phyloP scores from a whole-genome alignment of 2,888 invertebrate species.

The Stenchaetothrips biformis region DNA sequence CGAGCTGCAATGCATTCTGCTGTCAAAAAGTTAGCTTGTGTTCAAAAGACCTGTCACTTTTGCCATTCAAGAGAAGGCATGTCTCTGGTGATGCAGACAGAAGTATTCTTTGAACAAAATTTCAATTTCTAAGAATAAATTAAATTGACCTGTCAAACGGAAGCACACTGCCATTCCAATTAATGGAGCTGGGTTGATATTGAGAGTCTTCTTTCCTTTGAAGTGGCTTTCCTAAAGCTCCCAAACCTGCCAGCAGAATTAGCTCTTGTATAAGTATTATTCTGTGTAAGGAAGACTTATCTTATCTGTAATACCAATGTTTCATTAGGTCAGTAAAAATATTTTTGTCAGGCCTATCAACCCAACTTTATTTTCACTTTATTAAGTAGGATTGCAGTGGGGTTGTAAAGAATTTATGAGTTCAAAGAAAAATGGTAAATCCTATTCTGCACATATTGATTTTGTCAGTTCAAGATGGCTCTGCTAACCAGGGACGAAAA shows the following conservation, averaged over 20 bases:
- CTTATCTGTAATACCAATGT: no score
- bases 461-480: neutral
- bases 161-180: slow-evolving; percentile 14
- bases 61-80: neutral
- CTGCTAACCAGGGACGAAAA: neutral
- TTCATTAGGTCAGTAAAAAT: no score
- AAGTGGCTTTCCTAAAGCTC: neutral
- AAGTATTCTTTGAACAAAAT: neutral
- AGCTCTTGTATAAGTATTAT: no score
- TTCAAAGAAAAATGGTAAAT: no score
- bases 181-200: slow-evolving; percentile 11
- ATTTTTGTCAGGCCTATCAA: neutral
- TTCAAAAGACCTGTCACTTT: slow-evolving; percentile 10
- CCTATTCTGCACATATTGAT: no score
- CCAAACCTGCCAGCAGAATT: neutral
- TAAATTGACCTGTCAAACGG: neutral
- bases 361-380: neutral
- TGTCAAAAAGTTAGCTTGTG: slow-evolving; percentile 8
- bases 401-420: neutral
- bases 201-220: neutral
- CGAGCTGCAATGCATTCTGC: neutral
- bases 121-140: neutral
- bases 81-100: neutral
- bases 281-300: neutral
- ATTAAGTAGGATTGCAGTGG: neutral